Base-by-base conservation (phyloP, 2,888 invertebrate genomes). In the Phyllotreta cruciferae region DNA sequence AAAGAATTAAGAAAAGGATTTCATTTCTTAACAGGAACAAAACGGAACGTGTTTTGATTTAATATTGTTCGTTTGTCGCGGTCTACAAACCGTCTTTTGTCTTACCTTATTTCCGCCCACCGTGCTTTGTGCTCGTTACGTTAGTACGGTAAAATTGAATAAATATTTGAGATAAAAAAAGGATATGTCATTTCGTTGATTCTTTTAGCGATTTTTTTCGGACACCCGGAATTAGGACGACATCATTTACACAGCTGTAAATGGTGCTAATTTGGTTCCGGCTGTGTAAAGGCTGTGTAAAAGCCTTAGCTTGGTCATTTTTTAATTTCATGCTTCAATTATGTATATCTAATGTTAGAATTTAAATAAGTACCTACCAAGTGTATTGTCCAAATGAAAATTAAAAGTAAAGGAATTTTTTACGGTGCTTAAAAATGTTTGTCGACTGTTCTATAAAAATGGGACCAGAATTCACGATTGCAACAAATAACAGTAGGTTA, bases 31-130 rank as follows among this genome's bases (percentile, higher is more conserved):
- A 35, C 35, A 57, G 50, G 35, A 57, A 52, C 61, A 64, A 66
- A 62, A 65, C 66, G 63, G 60, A 66, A 66, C 66, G 57, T 66
- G 66, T 56, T 52, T 39, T 49, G 63, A 53, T 66, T 63, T 62
- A 63, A 57, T 60, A 66, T 66, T 66, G 56, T 42, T 45, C 11
- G 37, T 41, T 44, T 63, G 66, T 66, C 47, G 65, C 62, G 66
- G 56, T 66, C 66, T 60, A 66, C 56, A 66, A 63, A 66, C 63
- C 56, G 60, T 66, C 52, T 62, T 65, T 62, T 63, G 60, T 58
- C 56, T 39, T 13, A 41, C 14, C 38, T 45, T 50, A 39, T 11
- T 60, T 47, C 47, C 60, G 58, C 60, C 60, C 58, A 56, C 56
- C 41, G 52, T 52, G 13, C 38, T 37, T 47, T 47, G 24, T 47